A percentile compares a stretch with the other conserved stretches of the same genome.
Evolutionary conservation across 1,140 invertebrate genomes (phyloP).

Genomic region (Drosophila auraria): DNA sequence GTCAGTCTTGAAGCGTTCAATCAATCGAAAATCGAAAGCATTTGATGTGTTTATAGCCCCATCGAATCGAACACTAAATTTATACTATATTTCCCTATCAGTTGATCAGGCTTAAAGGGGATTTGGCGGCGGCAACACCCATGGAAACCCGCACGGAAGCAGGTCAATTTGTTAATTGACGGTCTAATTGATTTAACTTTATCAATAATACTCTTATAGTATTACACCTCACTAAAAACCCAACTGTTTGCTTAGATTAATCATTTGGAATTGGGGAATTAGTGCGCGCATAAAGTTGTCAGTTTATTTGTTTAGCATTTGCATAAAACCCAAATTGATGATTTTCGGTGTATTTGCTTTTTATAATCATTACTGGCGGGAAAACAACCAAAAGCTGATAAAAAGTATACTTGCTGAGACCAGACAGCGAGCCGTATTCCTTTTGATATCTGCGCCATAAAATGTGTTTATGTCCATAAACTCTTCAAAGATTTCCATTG

Average conservation of each 20-base stretch:
- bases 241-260: constrained; percentile 31
- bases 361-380: constrained; percentile 15
- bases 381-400: constrained; percentile 33
- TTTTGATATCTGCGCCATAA: constrained; percentile 58
- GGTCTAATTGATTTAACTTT: constrained; percentile 16
- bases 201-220: constrained; percentile 3
- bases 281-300: constrained; percentile 5
- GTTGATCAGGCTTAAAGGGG: neutral
- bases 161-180: constrained; percentile 11
- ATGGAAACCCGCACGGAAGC: constrained; percentile 3
- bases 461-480: constrained; percentile 43
- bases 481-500: constrained; percentile 39
- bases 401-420: constrained; percentile 2
- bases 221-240: neutral
- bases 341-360: constrained; percentile 29
- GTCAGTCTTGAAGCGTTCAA: constrained; percentile 53
- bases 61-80: constrained; percentile 16
- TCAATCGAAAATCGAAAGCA: constrained; percentile 52
- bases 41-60: constrained; percentile 50
- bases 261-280: constrained; percentile 21
- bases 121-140: constrained; percentile 1
- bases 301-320: constrained; percentile 23
- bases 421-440: constrained; percentile 30
- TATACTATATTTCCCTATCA: constrained; percentile 27
- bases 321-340: constrained; percentile 24